Percentiles rank a stretch among this genome's conserved stretches.
These are phyloP conservation scores for Melinaea marsaeus DNA, from an alignment of 2,888 invertebrate species.

Conservation along the genomic window DNA sequence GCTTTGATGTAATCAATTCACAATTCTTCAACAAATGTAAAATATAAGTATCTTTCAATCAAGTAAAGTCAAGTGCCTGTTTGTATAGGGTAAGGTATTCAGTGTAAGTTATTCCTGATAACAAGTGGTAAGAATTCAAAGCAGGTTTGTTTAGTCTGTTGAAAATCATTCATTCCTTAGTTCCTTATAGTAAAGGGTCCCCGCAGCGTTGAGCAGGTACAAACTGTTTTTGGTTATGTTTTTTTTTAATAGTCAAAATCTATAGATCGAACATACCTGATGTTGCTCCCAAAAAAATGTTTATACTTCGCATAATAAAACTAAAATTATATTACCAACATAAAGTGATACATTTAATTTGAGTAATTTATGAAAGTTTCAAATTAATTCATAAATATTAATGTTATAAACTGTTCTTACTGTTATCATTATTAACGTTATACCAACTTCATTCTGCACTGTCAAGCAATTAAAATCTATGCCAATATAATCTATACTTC, in stretches of 20 bases:
- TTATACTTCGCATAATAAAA: too few relatives aligned
- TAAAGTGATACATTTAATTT: too few relatives aligned
- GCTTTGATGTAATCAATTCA: neutral
- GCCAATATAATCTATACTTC: neutral
- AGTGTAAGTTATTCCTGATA: neutral
- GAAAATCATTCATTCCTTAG: slow-evolving; percentile 65
- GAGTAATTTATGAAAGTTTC: too few relatives aligned
- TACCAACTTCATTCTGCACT: neutral
- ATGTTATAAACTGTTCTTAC: slow-evolving; percentile 9
- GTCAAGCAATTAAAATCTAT: neutral
- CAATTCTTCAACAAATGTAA: neutral
- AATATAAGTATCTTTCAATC: neutral
- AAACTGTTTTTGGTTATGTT: slow-evolving; percentile 32
- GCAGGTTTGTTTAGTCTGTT: slow-evolving; percentile 48
- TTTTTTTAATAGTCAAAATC: slow-evolving; percentile 26
- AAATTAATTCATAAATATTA: too few relatives aligned
- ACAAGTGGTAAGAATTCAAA: slow-evolving; percentile 37
- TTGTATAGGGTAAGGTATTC: slow-evolving; percentile 1
- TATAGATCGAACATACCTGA: slow-evolving; percentile 20
- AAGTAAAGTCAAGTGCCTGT: neutral
- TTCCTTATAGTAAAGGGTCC: slow-evolving; percentile 49
- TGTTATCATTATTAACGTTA: slow-evolving; percentile 16
- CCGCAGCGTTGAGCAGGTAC: slow-evolving; percentile 61
- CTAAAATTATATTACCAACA: too few relatives aligned
- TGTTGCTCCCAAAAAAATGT: slow-evolving; percentile 4